Evolutionary conservation across 2,888 invertebrate species (phyloP).

Genomic region (Aphodius sticticus): DNA sequence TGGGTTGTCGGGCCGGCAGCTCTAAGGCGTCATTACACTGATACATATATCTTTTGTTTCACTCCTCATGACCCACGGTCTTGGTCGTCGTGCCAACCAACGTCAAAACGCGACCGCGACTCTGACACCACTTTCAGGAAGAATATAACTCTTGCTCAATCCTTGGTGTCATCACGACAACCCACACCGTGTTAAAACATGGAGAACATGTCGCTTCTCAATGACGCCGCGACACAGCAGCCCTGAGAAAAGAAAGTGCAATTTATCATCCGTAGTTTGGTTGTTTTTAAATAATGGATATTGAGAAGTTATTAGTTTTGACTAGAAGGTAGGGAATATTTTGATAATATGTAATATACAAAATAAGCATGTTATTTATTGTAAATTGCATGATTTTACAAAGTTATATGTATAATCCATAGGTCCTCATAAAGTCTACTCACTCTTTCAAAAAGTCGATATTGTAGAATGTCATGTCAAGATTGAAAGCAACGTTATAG

Average conservation of each 20-base stretch:
- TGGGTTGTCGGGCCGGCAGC: conserved; percentile 38
- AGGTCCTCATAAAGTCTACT: no score
- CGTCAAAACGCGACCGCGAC: conserved; percentile 26
- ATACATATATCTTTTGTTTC: conserved; percentile 50
- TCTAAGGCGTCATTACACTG: conserved; percentile 49
- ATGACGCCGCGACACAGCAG: neutral
- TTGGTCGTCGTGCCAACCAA: conserved; percentile 40
- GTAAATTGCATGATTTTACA: no score
- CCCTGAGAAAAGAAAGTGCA: neutral
- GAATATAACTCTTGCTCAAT: conserved; percentile 44
- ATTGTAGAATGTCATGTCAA: no score
- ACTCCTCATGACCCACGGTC: conserved; percentile 45
- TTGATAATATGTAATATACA: no score
- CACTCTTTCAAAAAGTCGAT: no score
- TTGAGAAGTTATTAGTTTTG: no score
- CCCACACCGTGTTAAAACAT: neutral
- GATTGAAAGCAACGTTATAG: no score
- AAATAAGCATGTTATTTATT: no score
- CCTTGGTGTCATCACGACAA: conserved; percentile 28
- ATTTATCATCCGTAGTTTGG: neutral
- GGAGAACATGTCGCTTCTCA: neutral
- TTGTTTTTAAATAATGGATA: neutral
- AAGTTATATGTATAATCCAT: no score
- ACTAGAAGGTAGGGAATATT: no score
- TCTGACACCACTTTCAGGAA: conserved; percentile 44